Percentiles rank a stretch among this genome's conserved stretches.
phyloP scores from a whole-genome alignment of 2,797 vertebrate species.

The Crenichthys baileyi region DNA sequence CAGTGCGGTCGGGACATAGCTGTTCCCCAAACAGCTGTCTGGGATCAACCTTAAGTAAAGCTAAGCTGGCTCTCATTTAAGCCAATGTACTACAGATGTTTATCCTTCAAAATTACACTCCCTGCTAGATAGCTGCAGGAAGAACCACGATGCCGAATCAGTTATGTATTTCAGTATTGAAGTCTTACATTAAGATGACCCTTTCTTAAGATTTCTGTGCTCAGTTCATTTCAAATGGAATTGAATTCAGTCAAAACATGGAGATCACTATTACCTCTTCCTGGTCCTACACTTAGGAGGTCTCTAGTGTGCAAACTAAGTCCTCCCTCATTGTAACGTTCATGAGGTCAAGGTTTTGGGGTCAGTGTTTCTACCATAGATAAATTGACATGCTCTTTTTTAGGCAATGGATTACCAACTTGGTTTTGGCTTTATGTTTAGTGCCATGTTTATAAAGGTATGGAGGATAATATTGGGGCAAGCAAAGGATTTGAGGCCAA shows the following conservation, averaged over 20 bases:
- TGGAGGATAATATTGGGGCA: constrained; percentile 71
- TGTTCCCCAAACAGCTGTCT: constrained; percentile 76
- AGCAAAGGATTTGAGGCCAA: constrained; percentile 73
- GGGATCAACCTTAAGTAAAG: constrained; percentile 76
- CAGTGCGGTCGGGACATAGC: constrained; percentile 65
- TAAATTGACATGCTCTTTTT: constrained; percentile 75
- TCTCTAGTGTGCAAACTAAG: constrained; percentile 69
- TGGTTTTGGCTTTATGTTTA: constrained; percentile 75
- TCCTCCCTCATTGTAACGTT: constrained; percentile 69
- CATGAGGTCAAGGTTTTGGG: constrained; percentile 83
- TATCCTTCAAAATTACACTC: constrained; percentile 66
- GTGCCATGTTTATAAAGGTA: constrained; percentile 80
- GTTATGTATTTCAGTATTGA: constrained; percentile 60
- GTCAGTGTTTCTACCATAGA: constrained; percentile 78
- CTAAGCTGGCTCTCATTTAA: constrained; percentile 69
- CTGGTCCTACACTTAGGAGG: constrained; percentile 61
- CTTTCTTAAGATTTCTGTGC: constrained; percentile 57
- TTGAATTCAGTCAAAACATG: constrained; percentile 70
- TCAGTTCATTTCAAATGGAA: constrained; percentile 55
- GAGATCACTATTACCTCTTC: constrained; percentile 61
- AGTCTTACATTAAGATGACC: constrained; percentile 65
- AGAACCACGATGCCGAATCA: constrained; percentile 51
- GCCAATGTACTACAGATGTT: constrained; percentile 79
- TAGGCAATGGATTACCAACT: constrained; percentile 78
- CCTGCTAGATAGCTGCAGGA: constrained; percentile 39